Conservation (phyloP, 2,797 vertebrate species). For the Xerus rutilus region DNA sequence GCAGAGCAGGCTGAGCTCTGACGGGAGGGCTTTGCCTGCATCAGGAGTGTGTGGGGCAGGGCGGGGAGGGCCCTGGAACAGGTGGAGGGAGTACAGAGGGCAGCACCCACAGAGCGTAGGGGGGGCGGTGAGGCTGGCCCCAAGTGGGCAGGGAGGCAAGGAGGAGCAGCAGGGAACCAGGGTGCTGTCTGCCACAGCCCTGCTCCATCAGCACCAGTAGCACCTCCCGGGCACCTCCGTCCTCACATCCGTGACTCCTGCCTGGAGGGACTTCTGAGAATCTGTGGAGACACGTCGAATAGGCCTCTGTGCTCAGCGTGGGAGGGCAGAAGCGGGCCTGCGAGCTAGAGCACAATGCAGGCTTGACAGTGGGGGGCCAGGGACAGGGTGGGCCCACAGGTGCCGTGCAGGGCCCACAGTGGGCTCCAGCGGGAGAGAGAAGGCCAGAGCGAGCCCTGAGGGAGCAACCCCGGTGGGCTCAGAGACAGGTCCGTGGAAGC, state of each 20-base stretch:
- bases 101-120: not conserved
- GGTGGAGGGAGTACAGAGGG: not conserved
- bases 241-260: too few relatives aligned
- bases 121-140: not conserved
- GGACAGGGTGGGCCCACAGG: not conserved
- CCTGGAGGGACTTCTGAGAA: too few relatives aligned
- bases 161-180: not conserved
- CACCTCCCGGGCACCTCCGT: accelerated
- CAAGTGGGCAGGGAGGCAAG: not conserved
- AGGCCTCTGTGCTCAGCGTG: not conserved
- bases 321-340: not conserved
- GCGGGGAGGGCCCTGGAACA: not conserved
- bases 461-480: not conserved
- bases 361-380: not conserved
- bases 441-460: not conserved
- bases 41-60: not conserved
- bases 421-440: too few relatives aligned
- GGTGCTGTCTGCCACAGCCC: too few relatives aligned
- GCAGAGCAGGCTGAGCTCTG: not conserved
- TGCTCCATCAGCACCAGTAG: not conserved
- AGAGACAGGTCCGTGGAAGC: not conserved
- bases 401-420: not conserved
- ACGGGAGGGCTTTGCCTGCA: not conserved
- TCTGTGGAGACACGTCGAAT: not conserved
- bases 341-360: not conserved